phyloP scores from a whole-genome alignment of 2,888 invertebrate genomes.

The Argynnis bischoffii region DNA sequence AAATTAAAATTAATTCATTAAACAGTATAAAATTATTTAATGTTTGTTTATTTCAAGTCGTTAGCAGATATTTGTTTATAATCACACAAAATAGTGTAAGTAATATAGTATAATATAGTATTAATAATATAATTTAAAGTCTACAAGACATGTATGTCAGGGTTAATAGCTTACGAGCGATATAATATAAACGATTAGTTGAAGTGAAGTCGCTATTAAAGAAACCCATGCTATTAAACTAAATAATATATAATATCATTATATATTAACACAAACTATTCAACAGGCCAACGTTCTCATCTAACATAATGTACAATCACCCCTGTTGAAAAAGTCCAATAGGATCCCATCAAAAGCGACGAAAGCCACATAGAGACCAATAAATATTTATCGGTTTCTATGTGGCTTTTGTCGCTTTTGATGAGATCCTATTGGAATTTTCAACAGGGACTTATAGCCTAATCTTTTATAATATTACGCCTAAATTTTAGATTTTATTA shows the following conservation, averaged over 20 bases:
- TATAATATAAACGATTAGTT: slow-evolving; percentile 30
- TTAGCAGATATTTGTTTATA: not conserved
- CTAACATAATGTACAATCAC: not conserved
- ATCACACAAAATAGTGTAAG: not conserved
- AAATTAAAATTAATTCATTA: no score
- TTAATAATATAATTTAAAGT: slow-evolving; percentile 26
- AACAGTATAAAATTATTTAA: no score
- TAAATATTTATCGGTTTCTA: no score
- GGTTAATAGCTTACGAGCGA: slow-evolving; percentile 37
- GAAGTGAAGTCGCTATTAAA: not conserved
- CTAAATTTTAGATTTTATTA: not conserved
- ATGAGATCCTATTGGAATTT: no score
- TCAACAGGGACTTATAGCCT: no score
- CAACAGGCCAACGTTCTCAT: not conserved
- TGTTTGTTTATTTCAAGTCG: not conserved
- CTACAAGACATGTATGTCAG: slow-evolving; percentile 36
- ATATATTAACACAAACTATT: no score
- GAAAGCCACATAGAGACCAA: no score
- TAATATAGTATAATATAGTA: slow-evolving; percentile 2
- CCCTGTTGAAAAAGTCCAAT: no score
- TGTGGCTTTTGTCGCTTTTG: no score
- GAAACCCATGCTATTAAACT: no score
- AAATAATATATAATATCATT: no score
- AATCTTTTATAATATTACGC: slow-evolving; percentile 28
- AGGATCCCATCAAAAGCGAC: no score